A percentile compares a stretch with the other conserved stretches of the same genome.
Evolutionary conservation across 1,140 invertebrate species (phyloP).

Genomic region (Neelides sp.): DNA sequence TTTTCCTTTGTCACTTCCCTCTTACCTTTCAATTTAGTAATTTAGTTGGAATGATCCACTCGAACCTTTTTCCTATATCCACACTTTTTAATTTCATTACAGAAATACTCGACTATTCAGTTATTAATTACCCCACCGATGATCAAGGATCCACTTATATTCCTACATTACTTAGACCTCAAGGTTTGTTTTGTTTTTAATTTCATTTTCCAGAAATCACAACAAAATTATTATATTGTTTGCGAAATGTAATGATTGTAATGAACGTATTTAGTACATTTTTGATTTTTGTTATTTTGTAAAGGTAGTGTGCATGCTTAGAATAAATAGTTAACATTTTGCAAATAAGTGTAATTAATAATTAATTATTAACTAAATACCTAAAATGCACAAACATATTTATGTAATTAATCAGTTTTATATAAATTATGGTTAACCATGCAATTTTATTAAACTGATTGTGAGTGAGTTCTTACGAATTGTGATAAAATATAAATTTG

Average conservation of each 20-base stretch:
- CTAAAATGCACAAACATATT: too few species aligned
- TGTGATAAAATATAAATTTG: too few species aligned
- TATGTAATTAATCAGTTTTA: too few species aligned
- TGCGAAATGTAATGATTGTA: neutral
- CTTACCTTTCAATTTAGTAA: conserved; percentile 15
- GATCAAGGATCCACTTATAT: conserved; percentile 54
- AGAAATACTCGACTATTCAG: conserved; percentile 64
- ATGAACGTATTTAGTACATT: too few species aligned
- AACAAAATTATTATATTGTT: neutral
- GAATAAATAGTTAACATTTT: too few species aligned
- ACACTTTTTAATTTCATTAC: conserved; percentile 38
- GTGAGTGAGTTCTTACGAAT: too few species aligned
- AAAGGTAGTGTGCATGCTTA: neutral
- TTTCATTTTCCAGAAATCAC: neutral
- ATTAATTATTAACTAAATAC: too few species aligned
- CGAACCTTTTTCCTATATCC: conserved; percentile 32
- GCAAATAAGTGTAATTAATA: too few species aligned
- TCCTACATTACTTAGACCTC: conserved; percentile 54
- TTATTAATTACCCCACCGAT: conserved; percentile 64
- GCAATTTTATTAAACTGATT: too few species aligned
- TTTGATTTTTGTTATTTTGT: conserved; percentile 3
- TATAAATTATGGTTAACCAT: too few species aligned
- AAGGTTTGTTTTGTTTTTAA: conserved; percentile 43
- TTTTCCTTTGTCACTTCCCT: conserved; percentile 8
- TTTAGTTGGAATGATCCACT: conserved; percentile 9